Base-by-base conservation (phyloP, 1,140 invertebrate species). In the Ceratina australensis region DNA sequence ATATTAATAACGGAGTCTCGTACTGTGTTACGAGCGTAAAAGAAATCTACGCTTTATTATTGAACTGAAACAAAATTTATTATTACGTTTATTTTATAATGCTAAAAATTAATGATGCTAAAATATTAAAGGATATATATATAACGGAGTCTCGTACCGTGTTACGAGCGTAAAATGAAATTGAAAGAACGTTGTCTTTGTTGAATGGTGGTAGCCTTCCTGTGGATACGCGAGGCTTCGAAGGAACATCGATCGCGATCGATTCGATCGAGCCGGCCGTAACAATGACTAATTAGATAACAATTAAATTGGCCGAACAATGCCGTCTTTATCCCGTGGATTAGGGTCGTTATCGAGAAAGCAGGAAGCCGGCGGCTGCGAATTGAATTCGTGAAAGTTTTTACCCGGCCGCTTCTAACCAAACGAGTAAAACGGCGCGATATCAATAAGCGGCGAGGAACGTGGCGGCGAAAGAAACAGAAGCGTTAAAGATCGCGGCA, bases 281-380 rank as follows among this genome's bases (percentile, higher is more conserved):
- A 76, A 76, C 73, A 76, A 76, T 52, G 73, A 76, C 26, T 69
- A 76, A 69, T 76, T 76, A 76, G 69, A 52, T 69, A 68, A 67
- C 73, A 60, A 69, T 76, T 76, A 60, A 69, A 52, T 33, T 20
- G 60, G 63, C 28, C 61, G 47, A 52, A 76, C 73, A 76, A 76
- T 76, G 26, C 56, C n/a, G 54, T n/a, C 42, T 76, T 61, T 61
- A 69, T 69, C 56, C 65, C 18, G 26, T 24, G 24, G 42, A 52
- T 76, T 60, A 50, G 65, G 47, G 26, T 76, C 73, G 73, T 76
- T 76, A 69, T 69, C 65, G 65, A 76, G 73, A 76, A 76, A 76
- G 73, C 65, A 76, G 73, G 73, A 76, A 76, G 65, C 56, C 22
- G 13, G 15, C 12, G 56, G 28, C 16, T 52, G 26, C 47, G 56